These are phyloP conservation scores for Calosoma granatense DNA, from an alignment of 1,140 invertebrate genomes.

Conservation along the genomic window DNA sequence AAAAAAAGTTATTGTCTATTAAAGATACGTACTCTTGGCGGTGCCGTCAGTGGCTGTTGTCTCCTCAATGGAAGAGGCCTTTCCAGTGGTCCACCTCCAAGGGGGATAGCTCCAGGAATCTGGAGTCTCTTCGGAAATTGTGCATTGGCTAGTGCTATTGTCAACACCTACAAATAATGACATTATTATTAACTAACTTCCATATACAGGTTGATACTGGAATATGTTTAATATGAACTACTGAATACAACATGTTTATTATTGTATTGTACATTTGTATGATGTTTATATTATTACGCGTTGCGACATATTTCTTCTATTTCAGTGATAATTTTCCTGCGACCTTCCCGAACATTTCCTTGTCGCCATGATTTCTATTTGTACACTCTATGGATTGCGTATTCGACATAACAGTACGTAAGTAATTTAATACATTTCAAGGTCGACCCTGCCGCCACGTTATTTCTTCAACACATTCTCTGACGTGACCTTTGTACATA, in stretches of 20 bases:
- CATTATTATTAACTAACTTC: too few relatives aligned
- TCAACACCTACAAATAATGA: background rate
- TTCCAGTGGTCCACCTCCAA: constrained; percentile 36
- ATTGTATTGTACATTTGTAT: too few relatives aligned
- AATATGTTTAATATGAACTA: too few relatives aligned
- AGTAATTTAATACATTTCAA: constrained; percentile 4
- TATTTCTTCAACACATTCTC: background rate
- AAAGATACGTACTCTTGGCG: constrained; percentile 1
- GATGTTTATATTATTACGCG: too few relatives aligned
- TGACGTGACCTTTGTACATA: background rate
- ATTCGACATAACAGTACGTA: background rate
- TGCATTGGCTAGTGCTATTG: constrained; percentile 1
- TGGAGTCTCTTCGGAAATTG: constrained; percentile 36
- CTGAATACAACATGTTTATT: too few relatives aligned
- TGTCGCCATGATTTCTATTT: background rate
- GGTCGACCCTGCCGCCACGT: background rate
- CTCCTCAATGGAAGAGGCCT: constrained; percentile 29
- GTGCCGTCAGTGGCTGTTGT: constrained; percentile 24
- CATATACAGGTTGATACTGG: too few relatives aligned
- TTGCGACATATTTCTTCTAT: too few relatives aligned
- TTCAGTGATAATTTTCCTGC: too few relatives aligned
- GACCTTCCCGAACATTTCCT: too few relatives aligned
- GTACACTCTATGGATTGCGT: background rate
- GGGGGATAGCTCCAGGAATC: constrained; percentile 48
- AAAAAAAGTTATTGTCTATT: background rate